Evolutionary conservation across 2,113 vertebrate species (phyloP).

Genomic region (Pelmatolapia mariae): DNA sequence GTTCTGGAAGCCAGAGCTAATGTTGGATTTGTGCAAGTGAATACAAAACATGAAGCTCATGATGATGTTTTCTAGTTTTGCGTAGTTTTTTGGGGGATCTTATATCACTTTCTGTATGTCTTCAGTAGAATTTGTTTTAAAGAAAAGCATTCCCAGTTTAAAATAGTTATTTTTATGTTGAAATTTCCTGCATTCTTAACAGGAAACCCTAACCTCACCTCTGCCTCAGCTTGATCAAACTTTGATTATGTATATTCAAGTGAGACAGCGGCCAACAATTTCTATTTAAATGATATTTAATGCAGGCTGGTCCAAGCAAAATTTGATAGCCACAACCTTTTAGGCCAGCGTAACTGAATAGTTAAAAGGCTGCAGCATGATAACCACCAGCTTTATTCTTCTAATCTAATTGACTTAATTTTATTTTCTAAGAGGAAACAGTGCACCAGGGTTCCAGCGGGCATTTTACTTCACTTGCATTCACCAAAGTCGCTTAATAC

Average conservation of each 20-base stretch:
- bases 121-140: background rate
- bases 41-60: background rate
- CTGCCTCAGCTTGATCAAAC: background rate
- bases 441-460: background rate
- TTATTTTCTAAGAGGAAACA: constrained; percentile 28
- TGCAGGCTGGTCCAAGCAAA: background rate
- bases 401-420: constrained; percentile 52
- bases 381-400: constrained; percentile 30
- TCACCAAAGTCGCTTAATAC: background rate
- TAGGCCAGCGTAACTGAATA: constrained; percentile 20
- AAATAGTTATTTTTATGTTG: background rate
- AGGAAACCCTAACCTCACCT: background rate
- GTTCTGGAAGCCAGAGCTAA: constrained; percentile 2
- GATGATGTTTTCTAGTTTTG: background rate
- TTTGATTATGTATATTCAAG: background rate
- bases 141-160: background rate
- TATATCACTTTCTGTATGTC: background rate
- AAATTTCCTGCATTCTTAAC: background rate
- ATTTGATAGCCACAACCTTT: constrained; percentile 12
- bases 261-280: background rate
- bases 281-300: constrained; percentile 10
- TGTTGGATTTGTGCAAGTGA: background rate
- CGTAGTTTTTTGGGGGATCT: too few relatives aligned
- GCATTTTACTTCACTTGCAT: background rate
- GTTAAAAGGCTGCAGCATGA: constrained; percentile 30